Base-by-base conservation (phyloP, 1,140 invertebrate genomes). In the Forficula auricularia region DNA sequence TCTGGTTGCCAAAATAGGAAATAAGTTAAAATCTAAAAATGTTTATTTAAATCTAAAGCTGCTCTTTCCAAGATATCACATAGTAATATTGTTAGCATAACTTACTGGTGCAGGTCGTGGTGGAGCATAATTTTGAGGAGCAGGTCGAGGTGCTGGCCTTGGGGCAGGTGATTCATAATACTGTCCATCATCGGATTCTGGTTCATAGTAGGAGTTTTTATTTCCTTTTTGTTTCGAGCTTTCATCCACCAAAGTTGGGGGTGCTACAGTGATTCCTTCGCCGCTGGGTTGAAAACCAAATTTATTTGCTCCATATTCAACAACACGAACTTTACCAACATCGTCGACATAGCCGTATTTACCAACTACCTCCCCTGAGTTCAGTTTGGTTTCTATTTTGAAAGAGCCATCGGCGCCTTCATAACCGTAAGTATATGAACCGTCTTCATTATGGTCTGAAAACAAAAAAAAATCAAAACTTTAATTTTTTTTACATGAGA, bases 331-430 rank as follows among this genome's bases (percentile, higher is more conserved):
- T 57, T 79, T 78, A 33, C 83, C 83, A 2, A 68, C 67, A 52
- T 82, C 79, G 57, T 87, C 84, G 19, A 86, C 76, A 61, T 86
- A 91, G 4, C 87, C 82, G 53, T 86, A 86, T 55, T 85, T 84
- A 42, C 83, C 83, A 54, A 78, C 78, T 0, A 87, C 81, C 46
- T 84, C 77, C 0, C 83, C 82, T 13, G 69, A 74, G 0, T 75
- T 68, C 20, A 77, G 59, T 54, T 87, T 84, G 6, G 82, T 84
- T 57, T 88, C 82, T 49, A 86, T 84, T 59, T 86, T 86, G 61
- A 86, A 84, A 3, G 79, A 78, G 33, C 83, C 82, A 53, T 85
- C 80, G 10, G 75, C 80, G 8, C 79, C 80, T 56, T 86, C 82
- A 57, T 84, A 88, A 0, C 82, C 82, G 51, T 84, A 88, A 0